Conservation (phyloP, 2,113 vertebrate genomes). For the Cheirogaleus medius region DNA sequence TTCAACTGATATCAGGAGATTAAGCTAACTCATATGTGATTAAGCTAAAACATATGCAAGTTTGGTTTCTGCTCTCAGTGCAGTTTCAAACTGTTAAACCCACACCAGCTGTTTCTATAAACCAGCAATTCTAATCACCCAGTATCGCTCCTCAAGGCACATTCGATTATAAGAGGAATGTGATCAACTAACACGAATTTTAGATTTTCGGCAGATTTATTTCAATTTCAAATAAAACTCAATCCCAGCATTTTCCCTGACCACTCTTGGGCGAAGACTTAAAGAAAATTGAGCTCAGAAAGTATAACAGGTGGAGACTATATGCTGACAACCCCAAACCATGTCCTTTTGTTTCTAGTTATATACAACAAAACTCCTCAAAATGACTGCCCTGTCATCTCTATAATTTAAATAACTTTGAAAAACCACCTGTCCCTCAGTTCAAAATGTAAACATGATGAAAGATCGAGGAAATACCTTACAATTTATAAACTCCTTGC, state of each 20-base stretch:
- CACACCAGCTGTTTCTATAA: conserved; percentile 80
- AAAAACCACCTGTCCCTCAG: neutral
- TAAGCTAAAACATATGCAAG: conserved; percentile 55
- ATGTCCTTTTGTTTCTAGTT: conserved; percentile 26
- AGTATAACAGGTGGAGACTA: neutral
- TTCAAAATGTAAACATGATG: neutral
- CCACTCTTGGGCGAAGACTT: neutral
- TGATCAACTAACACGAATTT: conserved; percentile 70
- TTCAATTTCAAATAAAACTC: conserved; percentile 83
- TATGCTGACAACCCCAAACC: neutral
- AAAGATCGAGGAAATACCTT: neutral
- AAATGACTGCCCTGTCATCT: neutral
- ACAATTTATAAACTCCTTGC: neutral
- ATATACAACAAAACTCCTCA: neutral
- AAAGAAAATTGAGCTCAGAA: conserved; percentile 13
- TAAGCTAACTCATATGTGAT: conserved; percentile 63
- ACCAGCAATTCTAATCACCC: conserved; percentile 63
- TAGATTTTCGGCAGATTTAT: conserved; percentile 75
- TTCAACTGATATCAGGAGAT: conserved; percentile 69
- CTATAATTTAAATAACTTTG: neutral
- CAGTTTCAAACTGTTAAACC: conserved; percentile 71
- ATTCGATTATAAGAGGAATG: conserved; percentile 76
- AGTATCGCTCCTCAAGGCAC: conserved; percentile 65
- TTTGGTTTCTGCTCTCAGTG: conserved; percentile 67
- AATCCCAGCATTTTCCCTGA: conserved; percentile 64